Conservation (phyloP, 2,888 invertebrate species). For the Lochmaea crataegi region DNA sequence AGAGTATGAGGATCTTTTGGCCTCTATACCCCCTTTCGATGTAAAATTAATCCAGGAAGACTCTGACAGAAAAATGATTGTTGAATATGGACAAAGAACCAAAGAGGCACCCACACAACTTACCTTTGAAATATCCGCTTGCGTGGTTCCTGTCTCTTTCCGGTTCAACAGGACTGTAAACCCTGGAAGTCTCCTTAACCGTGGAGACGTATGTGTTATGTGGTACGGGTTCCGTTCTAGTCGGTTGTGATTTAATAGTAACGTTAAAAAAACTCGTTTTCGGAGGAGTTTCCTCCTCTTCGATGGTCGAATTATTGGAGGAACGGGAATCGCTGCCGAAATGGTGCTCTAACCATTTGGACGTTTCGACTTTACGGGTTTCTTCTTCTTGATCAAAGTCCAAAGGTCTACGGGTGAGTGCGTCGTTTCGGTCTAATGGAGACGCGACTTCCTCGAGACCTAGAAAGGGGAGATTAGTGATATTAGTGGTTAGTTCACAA, state of each 20-base stretch:
- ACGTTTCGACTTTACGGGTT: constrained; percentile 89
- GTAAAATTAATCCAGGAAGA: no score
- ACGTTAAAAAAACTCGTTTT: constrained; percentile 83
- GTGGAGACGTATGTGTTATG: constrained; percentile 53
- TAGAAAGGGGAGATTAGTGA: constrained; percentile 39
- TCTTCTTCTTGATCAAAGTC: constrained; percentile 91
- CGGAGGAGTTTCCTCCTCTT: constrained; percentile 71
- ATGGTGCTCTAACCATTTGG: constrained; percentile 91
- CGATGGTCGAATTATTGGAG: constrained; percentile 76
- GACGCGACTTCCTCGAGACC: constrained; percentile 55
- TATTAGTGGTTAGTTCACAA: constrained; percentile 20
- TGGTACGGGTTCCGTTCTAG: constrained; percentile 56
- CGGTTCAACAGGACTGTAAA: constrained; percentile 63
- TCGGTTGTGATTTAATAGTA: constrained; percentile 77
- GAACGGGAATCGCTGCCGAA: constrained; percentile 89
- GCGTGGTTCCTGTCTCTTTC: constrained; percentile 63
- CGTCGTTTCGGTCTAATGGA: constrained; percentile 80
- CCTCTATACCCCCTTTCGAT: no score
- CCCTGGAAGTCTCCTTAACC: constrained; percentile 59
- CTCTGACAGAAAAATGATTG: no score
- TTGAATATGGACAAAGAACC: neutral
- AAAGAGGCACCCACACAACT: constrained; percentile 11
- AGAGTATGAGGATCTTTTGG: no score
- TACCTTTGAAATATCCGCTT: constrained; percentile 56
- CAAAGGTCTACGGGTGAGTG: constrained; percentile 81